Conservation (phyloP, 1,140 invertebrate species). For the Eubasilissa regina region DNA sequence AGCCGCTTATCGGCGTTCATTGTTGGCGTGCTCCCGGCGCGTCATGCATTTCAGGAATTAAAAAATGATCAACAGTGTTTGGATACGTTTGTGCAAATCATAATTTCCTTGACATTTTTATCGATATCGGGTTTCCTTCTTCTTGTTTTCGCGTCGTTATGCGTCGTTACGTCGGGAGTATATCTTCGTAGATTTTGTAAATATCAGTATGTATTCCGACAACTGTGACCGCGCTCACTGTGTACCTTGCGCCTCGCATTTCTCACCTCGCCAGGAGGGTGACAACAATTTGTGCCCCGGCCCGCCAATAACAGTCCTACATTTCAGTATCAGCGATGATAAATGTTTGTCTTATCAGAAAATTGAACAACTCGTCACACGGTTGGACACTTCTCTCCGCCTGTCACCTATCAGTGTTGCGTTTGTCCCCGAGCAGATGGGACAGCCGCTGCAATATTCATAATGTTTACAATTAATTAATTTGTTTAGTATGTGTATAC, state of each 20-base stretch:
- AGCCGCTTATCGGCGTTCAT: neutral
- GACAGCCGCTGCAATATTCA: slow-evolving; percentile 16
- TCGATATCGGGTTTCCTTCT: too few relatives aligned
- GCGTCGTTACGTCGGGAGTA: too few relatives aligned
- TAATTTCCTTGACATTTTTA: too few relatives aligned
- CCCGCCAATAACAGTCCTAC: slow-evolving; percentile 1
- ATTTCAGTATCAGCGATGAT: slow-evolving; percentile 23
- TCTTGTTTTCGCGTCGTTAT: too few relatives aligned
- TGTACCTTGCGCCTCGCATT: too few relatives aligned
- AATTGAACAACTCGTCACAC: slow-evolving; percentile 7
- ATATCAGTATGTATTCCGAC: too few relatives aligned
- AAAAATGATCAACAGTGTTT: too few relatives aligned
- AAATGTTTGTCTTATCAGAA: slow-evolving; percentile 19
- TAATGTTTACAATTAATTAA: neutral
- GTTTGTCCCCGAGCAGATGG: neutral
- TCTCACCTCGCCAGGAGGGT: neutral
- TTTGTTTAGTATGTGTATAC: slow-evolving; percentile 3
- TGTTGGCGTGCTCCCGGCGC: too few relatives aligned
- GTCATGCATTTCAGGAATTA: too few relatives aligned
- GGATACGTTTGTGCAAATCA: too few relatives aligned
- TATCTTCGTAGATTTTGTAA: too few relatives aligned
- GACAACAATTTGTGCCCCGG: neutral
- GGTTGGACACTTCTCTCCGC: neutral
- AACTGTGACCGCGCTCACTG: too few relatives aligned
- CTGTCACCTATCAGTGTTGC: slow-evolving; percentile 12